Conservation (phyloP, 2,797 vertebrate genomes). For the Tenualosa ilisha region DNA sequence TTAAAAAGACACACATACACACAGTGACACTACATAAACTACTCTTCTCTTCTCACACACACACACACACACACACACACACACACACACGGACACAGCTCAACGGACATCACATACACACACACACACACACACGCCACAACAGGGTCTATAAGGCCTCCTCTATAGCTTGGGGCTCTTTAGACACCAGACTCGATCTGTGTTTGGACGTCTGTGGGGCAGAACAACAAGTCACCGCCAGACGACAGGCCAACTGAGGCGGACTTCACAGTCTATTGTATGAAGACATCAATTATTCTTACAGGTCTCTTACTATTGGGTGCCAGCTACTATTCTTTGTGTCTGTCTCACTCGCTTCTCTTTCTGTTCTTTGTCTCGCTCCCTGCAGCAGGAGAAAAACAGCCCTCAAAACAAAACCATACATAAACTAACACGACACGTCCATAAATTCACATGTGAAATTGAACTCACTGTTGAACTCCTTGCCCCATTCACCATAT, state of each 20-base stretch:
- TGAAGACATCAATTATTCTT: neutral
- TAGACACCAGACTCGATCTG: neutral
- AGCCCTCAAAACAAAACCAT: neutral
- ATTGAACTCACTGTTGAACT: neutral
- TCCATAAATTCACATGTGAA: neutral
- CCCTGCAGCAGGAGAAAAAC: neutral
- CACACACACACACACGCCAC: constrained; percentile 20
- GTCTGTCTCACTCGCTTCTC: neutral
- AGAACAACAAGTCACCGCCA: neutral
- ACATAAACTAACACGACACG: neutral
- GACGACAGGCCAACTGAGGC: neutral
- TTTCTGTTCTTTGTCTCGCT: neutral
- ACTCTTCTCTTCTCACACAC: neutral
- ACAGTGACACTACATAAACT: neutral
- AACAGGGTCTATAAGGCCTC: neutral
- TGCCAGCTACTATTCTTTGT: neutral
- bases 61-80: neutral
- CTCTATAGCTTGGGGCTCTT: too few species aligned
- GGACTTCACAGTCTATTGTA: neutral
- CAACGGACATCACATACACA: neutral
- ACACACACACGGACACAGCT: neutral
- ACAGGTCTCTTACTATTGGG: neutral
- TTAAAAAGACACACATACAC: neutral
- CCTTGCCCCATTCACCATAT: neutral
- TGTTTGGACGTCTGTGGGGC: neutral